Base-by-base conservation (phyloP, 1,140 invertebrate species). In the Leptopilina clavipes region DNA sequence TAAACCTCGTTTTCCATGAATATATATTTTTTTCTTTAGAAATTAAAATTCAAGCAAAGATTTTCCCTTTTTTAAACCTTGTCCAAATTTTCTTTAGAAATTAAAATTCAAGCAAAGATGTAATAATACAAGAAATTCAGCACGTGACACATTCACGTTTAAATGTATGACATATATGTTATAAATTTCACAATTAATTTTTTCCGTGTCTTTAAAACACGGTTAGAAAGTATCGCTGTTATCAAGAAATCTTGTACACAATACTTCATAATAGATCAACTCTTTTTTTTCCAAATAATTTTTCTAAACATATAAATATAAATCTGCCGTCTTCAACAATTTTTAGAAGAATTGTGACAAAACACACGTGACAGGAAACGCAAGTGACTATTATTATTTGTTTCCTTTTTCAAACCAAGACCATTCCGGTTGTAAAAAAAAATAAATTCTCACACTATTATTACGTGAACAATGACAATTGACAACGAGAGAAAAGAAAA, bases 171-270 rank as follows among this genome's bases (percentile, higher is more conserved):
- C 6, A 52, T 1, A 52, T n/a, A 17, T 1, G 48, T 17, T 52
- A 52, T 52, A 52, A 52, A 52, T 52, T 52, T 17, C 48, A 52
- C 48, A 52, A n/a, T 52, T 52, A 52, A 45, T 52, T 52, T 52
- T 52, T 52, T 52, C 5, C 14, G 3, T 48, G n/a, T 52, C 25
- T 31, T 31, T 17, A 52, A 52, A 52, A 14, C 48, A 52, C 48
- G n/a, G n/a, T 52, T 52, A 52, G 48, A 52, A 52, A 52, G 48
- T 52, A 17, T 52, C 48, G 9, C 14, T 52, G n/a, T 6, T 52
- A 52, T 17, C 48, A 52, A 52, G n/a, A 6, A 52, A 52, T 52
- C 48, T 52, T 52, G 14, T 52, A n/a, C n/a, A n/a, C n/a, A n/a
- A n/a, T n/a, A 52, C 2, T 45, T 3, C 14, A 45, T 17, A 52